Evolutionary conservation across 2,888 invertebrate species (phyloP).

Genomic region (Lathronympha strigana): DNA sequence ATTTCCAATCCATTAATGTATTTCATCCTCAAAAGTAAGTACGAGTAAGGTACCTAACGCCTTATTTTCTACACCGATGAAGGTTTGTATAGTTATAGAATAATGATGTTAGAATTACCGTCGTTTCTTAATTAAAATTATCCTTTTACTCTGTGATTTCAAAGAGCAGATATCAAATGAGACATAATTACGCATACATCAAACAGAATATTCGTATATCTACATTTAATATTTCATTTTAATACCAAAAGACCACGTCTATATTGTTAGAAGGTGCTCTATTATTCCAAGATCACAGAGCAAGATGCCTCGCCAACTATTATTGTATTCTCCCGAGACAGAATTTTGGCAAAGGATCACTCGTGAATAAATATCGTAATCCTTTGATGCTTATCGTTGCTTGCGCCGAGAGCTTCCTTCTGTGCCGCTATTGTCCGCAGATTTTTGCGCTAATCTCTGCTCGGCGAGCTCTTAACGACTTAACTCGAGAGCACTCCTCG

Average conservation of each 20-base stretch:
- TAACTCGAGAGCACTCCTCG: conserved; percentile 29
- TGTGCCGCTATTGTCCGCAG: conserved; percentile 38
- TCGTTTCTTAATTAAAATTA: too few species aligned
- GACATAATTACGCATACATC: not conserved
- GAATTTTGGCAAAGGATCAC: conserved; percentile 28
- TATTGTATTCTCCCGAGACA: conserved; percentile 22
- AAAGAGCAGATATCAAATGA: not conserved
- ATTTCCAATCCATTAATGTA: too few species aligned
- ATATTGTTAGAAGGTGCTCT: conserved; percentile 16
- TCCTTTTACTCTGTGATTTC: not conserved
- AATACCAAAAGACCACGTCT: conserved; percentile 16
- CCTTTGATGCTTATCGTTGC: conserved; percentile 36
- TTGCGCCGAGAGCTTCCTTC: conserved; percentile 30
- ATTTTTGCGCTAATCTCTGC: conserved; percentile 40
- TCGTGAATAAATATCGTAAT: conserved; percentile 41
- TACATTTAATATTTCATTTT: not conserved
- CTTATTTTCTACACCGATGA: too few species aligned
- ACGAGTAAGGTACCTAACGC: too few species aligned
- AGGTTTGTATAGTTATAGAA: too few species aligned
- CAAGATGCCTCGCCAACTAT: conserved; percentile 16
- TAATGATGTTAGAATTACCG: too few species aligned
- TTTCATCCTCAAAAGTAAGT: too few species aligned
- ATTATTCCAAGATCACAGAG: conserved; percentile 24
- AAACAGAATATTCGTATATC: not conserved
- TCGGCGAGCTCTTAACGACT: conserved; percentile 40